Conservation (phyloP, 2,888 invertebrate genomes). For the Perizoma affinitatum region DNA sequence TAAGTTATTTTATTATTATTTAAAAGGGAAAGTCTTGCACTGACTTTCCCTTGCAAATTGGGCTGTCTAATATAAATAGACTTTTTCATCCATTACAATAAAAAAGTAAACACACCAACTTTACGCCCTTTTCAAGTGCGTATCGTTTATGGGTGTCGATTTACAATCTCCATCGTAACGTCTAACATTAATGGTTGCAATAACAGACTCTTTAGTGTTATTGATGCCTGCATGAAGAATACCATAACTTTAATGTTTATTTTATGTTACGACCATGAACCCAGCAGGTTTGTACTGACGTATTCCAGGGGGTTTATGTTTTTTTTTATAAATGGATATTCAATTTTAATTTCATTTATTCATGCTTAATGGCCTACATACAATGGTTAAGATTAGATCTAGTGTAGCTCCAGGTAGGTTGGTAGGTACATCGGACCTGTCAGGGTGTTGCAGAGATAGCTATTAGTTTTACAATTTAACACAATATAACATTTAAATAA, state of each 20-base stretch:
- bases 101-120: constrained; percentile 21
- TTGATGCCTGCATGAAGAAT: constrained; percentile 57
- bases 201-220: constrained; percentile 67
- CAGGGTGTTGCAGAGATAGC: too few species aligned
- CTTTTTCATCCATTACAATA: constrained; percentile 2
- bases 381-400: too few species aligned
- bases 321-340: too few species aligned
- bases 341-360: too few species aligned
- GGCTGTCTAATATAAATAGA: neutral
- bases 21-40: neutral
- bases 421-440: too few species aligned
- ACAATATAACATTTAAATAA: too few species aligned
- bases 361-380: too few species aligned
- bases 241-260: constrained; percentile 55
- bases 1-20: too few species aligned
- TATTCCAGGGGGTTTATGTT: neutral
- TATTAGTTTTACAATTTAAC: too few species aligned
- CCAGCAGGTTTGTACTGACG: constrained; percentile 8
- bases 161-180: constrained; percentile 64
- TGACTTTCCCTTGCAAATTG: neutral
- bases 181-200: constrained; percentile 52
- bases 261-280: constrained; percentile 55
- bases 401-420: too few species aligned
- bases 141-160: constrained; percentile 59
- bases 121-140: constrained; percentile 26